These are phyloP conservation scores for Ceuthmochares aereus DNA, from an alignment of 2,113 vertebrate genomes.

Conservation along the genomic window DNA sequence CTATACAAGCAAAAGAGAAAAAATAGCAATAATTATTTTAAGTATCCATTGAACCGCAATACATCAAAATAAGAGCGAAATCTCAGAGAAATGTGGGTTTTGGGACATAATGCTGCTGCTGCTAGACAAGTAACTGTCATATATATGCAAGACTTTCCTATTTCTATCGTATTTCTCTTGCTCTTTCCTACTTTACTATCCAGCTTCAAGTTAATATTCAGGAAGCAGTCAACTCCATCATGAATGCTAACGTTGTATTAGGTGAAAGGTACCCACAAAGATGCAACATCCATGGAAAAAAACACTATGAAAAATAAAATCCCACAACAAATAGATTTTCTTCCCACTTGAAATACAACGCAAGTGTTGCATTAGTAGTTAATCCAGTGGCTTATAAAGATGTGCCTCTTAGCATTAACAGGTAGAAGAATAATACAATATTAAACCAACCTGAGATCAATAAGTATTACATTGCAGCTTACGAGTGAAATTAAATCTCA, in stretches of 20 bases:
- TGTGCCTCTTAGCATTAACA: neutral
- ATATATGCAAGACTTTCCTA: neutral
- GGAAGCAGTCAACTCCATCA: neutral
- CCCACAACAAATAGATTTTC: conserved; percentile 1
- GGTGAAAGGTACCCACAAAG: neutral
- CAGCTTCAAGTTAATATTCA: neutral
- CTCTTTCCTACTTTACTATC: neutral
- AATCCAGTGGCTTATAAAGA: neutral
- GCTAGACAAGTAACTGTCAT: neutral
- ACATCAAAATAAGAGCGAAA: neutral
- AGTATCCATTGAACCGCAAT: neutral
- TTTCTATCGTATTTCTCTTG: neutral
- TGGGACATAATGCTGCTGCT: neutral
- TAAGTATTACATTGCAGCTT: neutral
- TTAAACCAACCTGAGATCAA: neutral
- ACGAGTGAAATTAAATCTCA: conserved; percentile 19
- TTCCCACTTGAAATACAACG: neutral
- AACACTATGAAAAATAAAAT: neutral
- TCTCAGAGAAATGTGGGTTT: neutral
- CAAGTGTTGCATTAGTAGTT: neutral
- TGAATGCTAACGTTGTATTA: neutral
- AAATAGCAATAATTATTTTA: neutral
- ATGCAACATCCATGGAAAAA: neutral
- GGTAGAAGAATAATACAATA: neutral
- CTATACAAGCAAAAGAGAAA: neutral